Conservation (phyloP, 2,113 vertebrate species). For the Pelodiscus sinensis region DNA sequence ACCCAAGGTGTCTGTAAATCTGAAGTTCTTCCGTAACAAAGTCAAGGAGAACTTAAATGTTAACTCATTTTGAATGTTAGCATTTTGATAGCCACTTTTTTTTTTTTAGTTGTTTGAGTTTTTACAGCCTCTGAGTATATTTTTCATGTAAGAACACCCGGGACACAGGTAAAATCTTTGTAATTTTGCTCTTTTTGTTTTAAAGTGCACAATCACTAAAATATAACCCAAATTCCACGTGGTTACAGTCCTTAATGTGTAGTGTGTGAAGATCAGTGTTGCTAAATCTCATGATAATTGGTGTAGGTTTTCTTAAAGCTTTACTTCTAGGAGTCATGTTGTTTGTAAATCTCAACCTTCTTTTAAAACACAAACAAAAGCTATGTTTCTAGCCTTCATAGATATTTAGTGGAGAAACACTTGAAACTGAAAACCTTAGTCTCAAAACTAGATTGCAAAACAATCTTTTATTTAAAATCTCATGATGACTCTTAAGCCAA, state of each 20-base stretch:
- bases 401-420: neutral
- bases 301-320: neutral
- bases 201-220: constrained; percentile 32
- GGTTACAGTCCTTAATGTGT: neutral
- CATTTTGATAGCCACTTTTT: constrained; percentile 27
- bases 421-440: neutral
- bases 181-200: constrained; percentile 19
- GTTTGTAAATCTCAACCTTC: neutral
- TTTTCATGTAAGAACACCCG: constrained; percentile 34
- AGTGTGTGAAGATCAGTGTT: neutral
- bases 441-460: neutral
- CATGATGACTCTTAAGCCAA: neutral
- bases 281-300: neutral
- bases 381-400: neutral
- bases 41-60: constrained; percentile 39
- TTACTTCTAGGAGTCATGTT: neutral
- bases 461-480: neutral
- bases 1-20: too few species aligned
- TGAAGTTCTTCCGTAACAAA: constrained; percentile 33
- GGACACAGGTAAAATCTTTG: neutral
- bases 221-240: neutral
- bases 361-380: neutral
- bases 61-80: constrained; percentile 31
- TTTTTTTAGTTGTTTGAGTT: constrained; percentile 24
- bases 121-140: neutral